A percentile compares a stretch with the other conserved stretches of the same genome.
Evolutionary conservation across 2,888 invertebrate species (phyloP).

Genomic region (Malthinus flaveolus): DNA sequence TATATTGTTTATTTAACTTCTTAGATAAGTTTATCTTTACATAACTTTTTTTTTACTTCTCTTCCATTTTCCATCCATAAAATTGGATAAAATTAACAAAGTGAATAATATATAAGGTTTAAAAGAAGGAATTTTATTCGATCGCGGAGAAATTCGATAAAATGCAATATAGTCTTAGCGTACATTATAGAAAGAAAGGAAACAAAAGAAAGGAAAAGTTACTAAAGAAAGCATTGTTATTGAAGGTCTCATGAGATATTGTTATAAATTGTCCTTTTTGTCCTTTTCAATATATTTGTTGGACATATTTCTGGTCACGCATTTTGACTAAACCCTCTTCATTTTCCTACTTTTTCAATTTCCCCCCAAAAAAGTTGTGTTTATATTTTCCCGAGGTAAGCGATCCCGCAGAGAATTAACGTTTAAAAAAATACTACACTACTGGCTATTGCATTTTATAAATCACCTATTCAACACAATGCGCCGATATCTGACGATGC

Average conservation of each 20-base stretch:
- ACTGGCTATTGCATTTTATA: slow-evolving; percentile 50
- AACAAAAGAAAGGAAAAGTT: slow-evolving; percentile 42
- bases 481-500: slow-evolving; percentile 45
- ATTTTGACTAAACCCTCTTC: slow-evolving; percentile 37
- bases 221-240: slow-evolving; percentile 44
- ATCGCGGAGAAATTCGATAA: slow-evolving; percentile 41
- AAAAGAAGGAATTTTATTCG: slow-evolving; percentile 34
- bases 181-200: slow-evolving; percentile 37
- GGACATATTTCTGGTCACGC: slow-evolving; percentile 44
- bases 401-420: not conserved
- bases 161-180: slow-evolving; percentile 42
- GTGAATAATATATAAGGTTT: too few species aligned
- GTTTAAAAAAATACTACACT: slow-evolving; percentile 42
- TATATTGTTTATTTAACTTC: too few species aligned
- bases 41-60: too few species aligned
- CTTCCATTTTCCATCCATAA: too few species aligned
- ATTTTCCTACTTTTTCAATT: slow-evolving; percentile 23
- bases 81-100: slow-evolving; percentile 6
- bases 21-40: too few species aligned
- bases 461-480: slow-evolving; percentile 50
- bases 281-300: slow-evolving; percentile 44
- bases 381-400: not conserved
- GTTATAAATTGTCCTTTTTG: slow-evolving; percentile 46
- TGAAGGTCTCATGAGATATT: slow-evolving; percentile 45
- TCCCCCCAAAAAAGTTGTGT: not conserved